Evolutionary conservation across 2,888 invertebrate genomes (phyloP).

Genomic region (Therioaphis trifolii): DNA sequence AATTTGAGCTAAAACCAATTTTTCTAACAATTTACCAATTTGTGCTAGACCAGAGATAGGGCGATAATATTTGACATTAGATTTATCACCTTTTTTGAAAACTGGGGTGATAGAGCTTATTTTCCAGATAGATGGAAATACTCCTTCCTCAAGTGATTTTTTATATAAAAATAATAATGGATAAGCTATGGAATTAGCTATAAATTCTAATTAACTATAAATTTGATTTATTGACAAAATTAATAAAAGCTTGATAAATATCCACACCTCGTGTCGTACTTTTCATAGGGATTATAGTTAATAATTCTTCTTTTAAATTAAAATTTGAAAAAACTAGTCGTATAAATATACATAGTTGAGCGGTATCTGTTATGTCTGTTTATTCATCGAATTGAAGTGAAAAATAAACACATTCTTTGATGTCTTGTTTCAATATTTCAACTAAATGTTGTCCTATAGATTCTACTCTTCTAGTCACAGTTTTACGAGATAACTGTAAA

Average conservation of each 20-base stretch:
- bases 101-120: constrained; percentile 54
- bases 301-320: constrained; percentile 30
- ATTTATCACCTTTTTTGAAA: constrained; percentile 64
- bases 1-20: too few relatives aligned
- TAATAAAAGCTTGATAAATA: constrained; percentile 31
- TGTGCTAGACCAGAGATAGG: too few relatives aligned
- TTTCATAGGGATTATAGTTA: constrained; percentile 39
- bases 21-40: too few relatives aligned
- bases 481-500: too few relatives aligned
- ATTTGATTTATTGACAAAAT: constrained; percentile 35
- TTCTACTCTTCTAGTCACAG: too few relatives aligned
- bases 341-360: constrained; percentile 33
- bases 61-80: too few relatives aligned
- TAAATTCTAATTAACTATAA: too few relatives aligned
- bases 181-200: background rate
- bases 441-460: too few relatives aligned
- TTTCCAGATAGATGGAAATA: constrained; percentile 50
- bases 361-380: constrained; percentile 16
- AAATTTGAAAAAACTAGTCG: constrained; percentile 42
- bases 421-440: constrained; percentile 1
- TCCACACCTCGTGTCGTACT: background rate
- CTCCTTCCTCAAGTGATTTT: background rate
- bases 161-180: constrained; percentile 10
- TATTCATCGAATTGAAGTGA: constrained; percentile 44
- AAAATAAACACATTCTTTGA: constrained; percentile 33